These are phyloP conservation scores for Muschampia staudingeri DNA, from an alignment of 2,888 invertebrate species.

Conservation along the genomic window DNA sequence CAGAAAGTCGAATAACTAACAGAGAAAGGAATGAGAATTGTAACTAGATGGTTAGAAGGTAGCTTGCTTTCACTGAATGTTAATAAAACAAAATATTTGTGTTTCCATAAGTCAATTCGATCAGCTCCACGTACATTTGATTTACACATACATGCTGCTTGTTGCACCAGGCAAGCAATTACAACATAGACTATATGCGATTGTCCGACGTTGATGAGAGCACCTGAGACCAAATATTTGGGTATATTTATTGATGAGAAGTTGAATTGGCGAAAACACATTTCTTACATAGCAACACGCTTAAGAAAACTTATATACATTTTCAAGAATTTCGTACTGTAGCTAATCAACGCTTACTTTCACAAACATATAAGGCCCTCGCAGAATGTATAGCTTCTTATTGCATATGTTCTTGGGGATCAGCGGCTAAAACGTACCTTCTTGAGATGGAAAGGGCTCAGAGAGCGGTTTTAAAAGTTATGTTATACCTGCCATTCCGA, in stretches of 20 bases:
- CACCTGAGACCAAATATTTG: background rate
- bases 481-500: background rate
- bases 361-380: background rate
- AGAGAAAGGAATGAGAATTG: constrained; percentile 10
- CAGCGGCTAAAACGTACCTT: background rate
- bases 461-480: constrained; percentile 44
- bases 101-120: background rate
- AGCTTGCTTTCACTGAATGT: constrained; percentile 16
- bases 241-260: background rate
- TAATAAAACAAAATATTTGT: constrained; percentile 13
- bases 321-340: background rate
- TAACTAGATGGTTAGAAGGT: constrained; percentile 28
- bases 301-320: background rate
- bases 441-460: constrained; percentile 48
- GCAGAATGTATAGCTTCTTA: background rate
- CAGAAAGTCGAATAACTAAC: background rate
- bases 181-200: background rate
- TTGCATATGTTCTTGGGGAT: background rate
- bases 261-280: background rate
- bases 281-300: background rate
- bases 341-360: background rate
- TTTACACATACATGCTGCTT: background rate
- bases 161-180: background rate
- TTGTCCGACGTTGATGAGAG: background rate
- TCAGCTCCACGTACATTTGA: background rate